These are phyloP conservation scores for Zaprionus camerounensis DNA, from an alignment of 1,140 invertebrate genomes.

Conservation along the genomic window DNA sequence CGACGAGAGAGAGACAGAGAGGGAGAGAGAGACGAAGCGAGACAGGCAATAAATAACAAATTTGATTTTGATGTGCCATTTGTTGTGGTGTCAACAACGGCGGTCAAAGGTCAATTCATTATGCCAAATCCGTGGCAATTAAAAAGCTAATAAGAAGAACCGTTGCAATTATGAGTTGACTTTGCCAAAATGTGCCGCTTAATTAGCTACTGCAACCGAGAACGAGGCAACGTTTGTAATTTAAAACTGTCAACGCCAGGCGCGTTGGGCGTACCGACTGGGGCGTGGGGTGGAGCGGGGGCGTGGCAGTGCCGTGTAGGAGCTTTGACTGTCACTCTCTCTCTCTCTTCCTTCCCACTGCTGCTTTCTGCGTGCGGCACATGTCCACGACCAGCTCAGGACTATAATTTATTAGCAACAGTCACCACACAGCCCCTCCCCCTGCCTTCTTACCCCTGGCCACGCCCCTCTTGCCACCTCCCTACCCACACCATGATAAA, in stretches of 20 bases:
- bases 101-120: constrained; percentile 26
- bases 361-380: constrained; percentile 44
- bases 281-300: neutral
- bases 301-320: too few relatives aligned
- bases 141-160: constrained; percentile 62
- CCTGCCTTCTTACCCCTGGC: constrained; percentile 15
- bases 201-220: constrained; percentile 60
- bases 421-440: constrained; percentile 58
- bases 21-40: neutral
- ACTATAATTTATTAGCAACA: constrained; percentile 80
- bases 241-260: constrained; percentile 76
- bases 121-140: constrained; percentile 56
- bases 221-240: constrained; percentile 67
- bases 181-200: constrained; percentile 69
- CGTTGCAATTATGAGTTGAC: constrained; percentile 62
- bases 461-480: neutral
- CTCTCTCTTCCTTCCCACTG: neutral
- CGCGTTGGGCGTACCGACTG: neutral
- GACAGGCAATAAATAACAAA: constrained; percentile 72
- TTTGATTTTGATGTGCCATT: constrained; percentile 73
- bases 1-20: neutral
- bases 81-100: constrained; percentile 46
- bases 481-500: constrained; percentile 71
- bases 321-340: neutral
- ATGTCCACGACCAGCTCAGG: constrained; percentile 59